Evolutionary conservation across 2,113 vertebrate genomes (phyloP), one percentile per base, ranked within the genome.

Genomic region (Toxotes jaculatrix): DNA sequence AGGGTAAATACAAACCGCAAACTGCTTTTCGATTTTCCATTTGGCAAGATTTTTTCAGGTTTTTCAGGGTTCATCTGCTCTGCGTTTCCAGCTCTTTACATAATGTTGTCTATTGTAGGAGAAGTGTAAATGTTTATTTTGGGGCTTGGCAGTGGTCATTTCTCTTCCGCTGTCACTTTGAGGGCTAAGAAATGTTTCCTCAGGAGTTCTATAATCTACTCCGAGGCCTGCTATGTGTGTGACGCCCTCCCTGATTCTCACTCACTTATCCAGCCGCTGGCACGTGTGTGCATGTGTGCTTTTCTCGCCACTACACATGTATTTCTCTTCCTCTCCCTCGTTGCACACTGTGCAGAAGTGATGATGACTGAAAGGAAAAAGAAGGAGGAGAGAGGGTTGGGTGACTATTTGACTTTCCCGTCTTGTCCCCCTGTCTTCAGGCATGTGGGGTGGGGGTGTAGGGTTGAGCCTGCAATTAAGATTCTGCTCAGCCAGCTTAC

Each of bases 401-500:
- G 70, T 74, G 72, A 32, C 85, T 85, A 53, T 84, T 90, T 83
- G 87, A 84, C 89, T 91, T 88, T 85, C 81, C 70, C 27, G 66
- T 87, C 87, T 85, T 83, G 85, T 85, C 82, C 61, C 70, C 68
- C 27, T 64, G 82, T 88, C 79, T 93, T 65, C 34, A 36, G 74
- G 70, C 83, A 60, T 55, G 27, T 42, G 10, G 59, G 63, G 42
- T 42, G 17, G 73, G 19, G 59, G 51, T 43, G 59, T 21, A 34
- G 75, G 71, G 82, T 83, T 86, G 77, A 86, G 87, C 62, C 76
- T 42, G 73, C 86, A 93, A 92, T 93, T 93, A 94, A 88, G 89
- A 94, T 93, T 94, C 92, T 74, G 86, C 91, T 94, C 92, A 92
- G 86, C 79, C 82, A 80, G 85, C 83, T 86, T 63, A 65, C 84